Evolutionary conservation across 2,113 vertebrate genomes (phyloP), one percentile per base, ranked within the genome.

Genomic region (Panthera uncia): DNA sequence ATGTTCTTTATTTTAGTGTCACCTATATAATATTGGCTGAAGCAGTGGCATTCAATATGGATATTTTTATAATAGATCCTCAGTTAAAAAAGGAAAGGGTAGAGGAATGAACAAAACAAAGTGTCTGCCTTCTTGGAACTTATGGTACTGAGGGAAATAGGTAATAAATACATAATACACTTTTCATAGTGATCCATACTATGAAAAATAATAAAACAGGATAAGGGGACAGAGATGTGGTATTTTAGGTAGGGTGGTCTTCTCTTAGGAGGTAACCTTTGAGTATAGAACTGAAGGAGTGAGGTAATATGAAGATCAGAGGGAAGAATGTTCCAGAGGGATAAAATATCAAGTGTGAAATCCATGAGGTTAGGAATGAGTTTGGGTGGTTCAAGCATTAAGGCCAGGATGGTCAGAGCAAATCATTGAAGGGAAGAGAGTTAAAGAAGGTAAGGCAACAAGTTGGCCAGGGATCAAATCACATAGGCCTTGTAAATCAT

Each of bases 61-160:
- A 5, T 95, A 48, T 91, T 96, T 68, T 27, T 38, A n/a, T 68
- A 74, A 36, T 68, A 31, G 9, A 93, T 89, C 79, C 57, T 93
- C 36, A 89, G 7, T 76, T 68, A 83, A 96, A 88, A 65, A 48
- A 94, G 29, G 9, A 95, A 88, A 23, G 29, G 21, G 31, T 95
- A 63, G 38, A 89, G 21, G 45, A 13, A 12, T 83, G 13, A 88
- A 61, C 41, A 82, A 68, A 48, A 87, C 33, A 76, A 52, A 66
- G 33, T 91, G 69, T 91, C 41, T 92, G 48, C 61, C 38, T 78
- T 63, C 83, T 88, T 89, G 48, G 23, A 97, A 78, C 38, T 88
- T 76, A 68, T 3, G 25, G 5, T 94, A 88, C 50, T 78, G 38
- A 78, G 23, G 61, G 48, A 85, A 52, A 52, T n/a, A 73, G 38